Evolutionary conservation across 2,797 vertebrate species (phyloP).

Genomic region (Linurgus olivaceus): DNA sequence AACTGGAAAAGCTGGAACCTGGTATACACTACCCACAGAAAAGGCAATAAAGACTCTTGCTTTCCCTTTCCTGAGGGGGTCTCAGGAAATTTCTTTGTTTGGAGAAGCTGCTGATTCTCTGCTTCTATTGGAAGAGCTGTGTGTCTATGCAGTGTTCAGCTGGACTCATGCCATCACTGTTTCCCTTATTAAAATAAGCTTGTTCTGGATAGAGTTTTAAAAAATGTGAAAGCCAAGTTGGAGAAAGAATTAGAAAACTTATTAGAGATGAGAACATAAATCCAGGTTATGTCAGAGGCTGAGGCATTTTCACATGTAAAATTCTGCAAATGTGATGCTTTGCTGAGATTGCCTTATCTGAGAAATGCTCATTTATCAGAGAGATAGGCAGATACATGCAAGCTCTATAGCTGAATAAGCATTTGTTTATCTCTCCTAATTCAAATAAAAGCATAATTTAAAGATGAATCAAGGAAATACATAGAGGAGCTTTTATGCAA

Average conservation of each 20-base stretch:
- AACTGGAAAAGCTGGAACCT: neutral
- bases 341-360: neutral
- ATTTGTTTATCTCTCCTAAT: neutral
- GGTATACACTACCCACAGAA: rapidly evolving
- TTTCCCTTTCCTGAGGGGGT: neutral
- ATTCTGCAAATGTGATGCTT: neutral
- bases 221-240: neutral
- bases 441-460: neutral
- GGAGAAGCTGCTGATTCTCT: neutral
- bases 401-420: neutral
- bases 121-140: neutral
- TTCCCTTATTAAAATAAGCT: neutral
- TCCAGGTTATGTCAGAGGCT: neutral
- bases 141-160: neutral
- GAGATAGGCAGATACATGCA: neutral
- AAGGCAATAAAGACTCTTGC: neutral
- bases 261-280: neutral
- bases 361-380: neutral
- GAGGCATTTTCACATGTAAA: neutral
- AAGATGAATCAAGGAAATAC: neutral
- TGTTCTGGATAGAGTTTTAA: neutral
- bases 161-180: neutral
- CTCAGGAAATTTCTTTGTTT: neutral
- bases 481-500: neutral
- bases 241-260: neutral